A percentile compares a stretch with the other conserved stretches of the same genome.
These are phyloP conservation scores for Gobio gobio DNA, from an alignment of 2,113 vertebrate genomes.

Conservation along the genomic window DNA sequence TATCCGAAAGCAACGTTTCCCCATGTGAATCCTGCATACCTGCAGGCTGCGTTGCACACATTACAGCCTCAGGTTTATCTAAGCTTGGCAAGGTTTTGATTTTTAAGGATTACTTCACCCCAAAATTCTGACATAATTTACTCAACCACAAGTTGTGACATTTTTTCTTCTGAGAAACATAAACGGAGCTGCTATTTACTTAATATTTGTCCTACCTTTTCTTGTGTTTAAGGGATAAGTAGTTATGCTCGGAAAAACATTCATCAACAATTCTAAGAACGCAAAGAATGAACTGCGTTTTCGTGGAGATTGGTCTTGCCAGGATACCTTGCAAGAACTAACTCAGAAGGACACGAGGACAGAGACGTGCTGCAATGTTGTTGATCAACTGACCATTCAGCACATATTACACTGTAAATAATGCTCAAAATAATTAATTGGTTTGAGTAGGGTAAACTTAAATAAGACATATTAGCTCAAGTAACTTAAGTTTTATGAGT, in stretches of 20 bases:
- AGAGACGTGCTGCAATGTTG: no score
- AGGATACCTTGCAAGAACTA: no score
- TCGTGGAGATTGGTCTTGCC: no score
- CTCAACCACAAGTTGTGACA: background rate
- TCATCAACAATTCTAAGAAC: no score
- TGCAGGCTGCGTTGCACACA: background rate
- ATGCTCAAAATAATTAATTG: no score
- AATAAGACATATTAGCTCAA: no score
- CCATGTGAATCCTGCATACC: conserved; percentile 25
- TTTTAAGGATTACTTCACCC: background rate
- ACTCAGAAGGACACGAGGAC: no score
- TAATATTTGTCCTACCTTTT: background rate
- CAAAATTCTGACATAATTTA: conserved; percentile 5
- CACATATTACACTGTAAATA: no score
- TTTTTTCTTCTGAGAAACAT: background rate
- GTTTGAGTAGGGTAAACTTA: no score
- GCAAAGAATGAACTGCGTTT: no score
- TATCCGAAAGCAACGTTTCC: conserved; percentile 18
- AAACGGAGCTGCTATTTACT: background rate
- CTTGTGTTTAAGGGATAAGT: background rate
- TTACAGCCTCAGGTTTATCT: conserved; percentile 10
- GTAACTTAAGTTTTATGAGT: no score
- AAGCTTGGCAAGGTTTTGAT: background rate
- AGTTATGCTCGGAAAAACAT: background rate
- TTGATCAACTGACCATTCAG: no score